These are phyloP conservation scores for Orthonychiurus folsomi DNA, from an alignment of 2,888 invertebrate species.

Conservation along the genomic window DNA sequence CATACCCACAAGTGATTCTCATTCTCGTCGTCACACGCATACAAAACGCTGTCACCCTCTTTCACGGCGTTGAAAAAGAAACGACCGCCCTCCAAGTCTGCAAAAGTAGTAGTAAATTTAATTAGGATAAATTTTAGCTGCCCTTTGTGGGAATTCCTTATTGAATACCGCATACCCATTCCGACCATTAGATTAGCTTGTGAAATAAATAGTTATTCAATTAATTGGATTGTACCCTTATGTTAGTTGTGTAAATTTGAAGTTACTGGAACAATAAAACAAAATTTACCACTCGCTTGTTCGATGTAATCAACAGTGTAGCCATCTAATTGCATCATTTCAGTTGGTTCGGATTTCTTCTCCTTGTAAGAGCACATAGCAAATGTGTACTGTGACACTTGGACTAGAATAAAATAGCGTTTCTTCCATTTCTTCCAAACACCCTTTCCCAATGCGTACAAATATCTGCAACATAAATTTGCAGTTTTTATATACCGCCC, in stretches of 20 bases:
- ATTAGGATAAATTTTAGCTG: no score
- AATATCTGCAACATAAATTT: slow-evolving; percentile 53
- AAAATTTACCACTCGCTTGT: slow-evolving; percentile 71
- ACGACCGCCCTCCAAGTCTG: slow-evolving; percentile 82
- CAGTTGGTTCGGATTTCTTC: slow-evolving; percentile 97
- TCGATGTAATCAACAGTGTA: slow-evolving; percentile 99
- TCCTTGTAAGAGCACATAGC: slow-evolving; percentile 99
- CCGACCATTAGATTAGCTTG: slow-evolving; percentile 83
- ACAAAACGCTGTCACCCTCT: slow-evolving; percentile 94
- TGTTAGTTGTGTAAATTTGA: slow-evolving; percentile 2
- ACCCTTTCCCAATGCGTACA: slow-evolving; percentile 86
- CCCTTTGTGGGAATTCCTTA: no score
- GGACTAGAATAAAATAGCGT: slow-evolving; percentile 93
- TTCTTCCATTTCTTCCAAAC: slow-evolving; percentile 99
- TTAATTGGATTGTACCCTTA: background rate
- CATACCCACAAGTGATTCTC: slow-evolving; percentile 98
- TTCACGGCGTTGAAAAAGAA: slow-evolving; percentile 98
- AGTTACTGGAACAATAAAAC: background rate
- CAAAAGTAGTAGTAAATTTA: no score
- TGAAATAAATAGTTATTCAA: background rate
- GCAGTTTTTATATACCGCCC: slow-evolving; percentile 8
- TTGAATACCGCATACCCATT: slow-evolving; percentile 67
- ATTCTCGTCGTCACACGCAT: slow-evolving; percentile 93
- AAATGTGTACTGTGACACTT: slow-evolving; percentile 99
- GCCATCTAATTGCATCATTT: slow-evolving; percentile 99